Percentiles rank a stretch among this genome's conserved stretches.
Conservation (phyloP, 2,888 invertebrate species). For the Bimastos eiseni region DNA sequence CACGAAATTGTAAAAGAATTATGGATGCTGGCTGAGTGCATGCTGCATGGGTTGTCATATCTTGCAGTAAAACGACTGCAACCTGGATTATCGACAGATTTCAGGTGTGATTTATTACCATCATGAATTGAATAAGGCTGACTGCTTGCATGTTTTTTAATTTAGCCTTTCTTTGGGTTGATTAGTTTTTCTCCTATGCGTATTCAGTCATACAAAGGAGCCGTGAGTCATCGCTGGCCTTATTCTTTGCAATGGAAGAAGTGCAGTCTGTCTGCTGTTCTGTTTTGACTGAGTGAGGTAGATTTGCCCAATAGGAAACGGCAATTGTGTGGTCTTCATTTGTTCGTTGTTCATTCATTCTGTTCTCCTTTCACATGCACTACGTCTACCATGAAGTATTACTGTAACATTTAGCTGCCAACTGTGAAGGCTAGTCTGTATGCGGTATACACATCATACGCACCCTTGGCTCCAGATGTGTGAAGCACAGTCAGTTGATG, state of each 20-base stretch:
- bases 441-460: no score
- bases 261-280: background rate
- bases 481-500: no score
- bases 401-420: no score
- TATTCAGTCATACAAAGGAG: background rate
- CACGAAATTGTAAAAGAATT: slow-evolving; percentile 13
- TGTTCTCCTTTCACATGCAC: no score
- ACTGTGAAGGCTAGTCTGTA: no score
- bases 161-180: background rate
- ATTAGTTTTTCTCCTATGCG: background rate
- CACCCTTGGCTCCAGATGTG: no score
- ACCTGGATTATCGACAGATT: slow-evolving; percentile 6
- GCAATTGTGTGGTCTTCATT: background rate
- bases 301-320: background rate
- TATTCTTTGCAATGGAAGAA: background rate
- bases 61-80: background rate
- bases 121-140: background rate
- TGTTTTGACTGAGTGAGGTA: background rate
- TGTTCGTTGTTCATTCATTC: no score
- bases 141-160: background rate
- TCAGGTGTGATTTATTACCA: background rate
- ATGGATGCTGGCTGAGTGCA: background rate
- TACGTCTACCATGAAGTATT: no score
- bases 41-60: background rate
- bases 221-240: background rate